Evolutionary conservation across 2,113 vertebrate genomes (phyloP), one percentile per base, ranked within the genome.

Genomic region (Protobothrops mucrosquamatus): DNA sequence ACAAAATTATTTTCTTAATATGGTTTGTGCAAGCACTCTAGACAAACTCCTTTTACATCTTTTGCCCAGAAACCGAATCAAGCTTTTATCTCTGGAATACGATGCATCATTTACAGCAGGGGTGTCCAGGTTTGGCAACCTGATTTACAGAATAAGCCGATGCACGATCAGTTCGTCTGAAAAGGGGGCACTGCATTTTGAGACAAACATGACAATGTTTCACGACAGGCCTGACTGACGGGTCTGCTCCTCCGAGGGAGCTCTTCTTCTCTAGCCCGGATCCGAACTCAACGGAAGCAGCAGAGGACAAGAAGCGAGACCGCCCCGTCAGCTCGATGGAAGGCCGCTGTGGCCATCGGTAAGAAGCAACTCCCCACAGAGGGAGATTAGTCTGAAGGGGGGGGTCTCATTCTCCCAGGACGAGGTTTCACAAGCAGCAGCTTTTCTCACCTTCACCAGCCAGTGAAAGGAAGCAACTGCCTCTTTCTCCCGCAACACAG

Each of bases 101-200:
- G 15, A 3, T 52, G 15, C 12, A 15, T 18, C 64, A 2, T 15
- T 34, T 15, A 18, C 64, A 15, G 26, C 29, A 0, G 4, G 64
- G 4, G 29, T n/a, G 26, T 12, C 26, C 61, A 69, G 2, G 29
- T 69, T 14, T 69, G 29, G 64, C 29, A 69, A 34, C 64, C 29
- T 5, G 29, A 1, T 39, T 56, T 56, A 39, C 34, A 57, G 15
- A 23, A 43, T 4, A 8, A 90, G 57, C 6, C 4, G 10, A 89
- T 85, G 92, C 91, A 48, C 3, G 2, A 96, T 0, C 0, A n/a
- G 98, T 97, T 98, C 98, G 97, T 97, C 95, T 93, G 92, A 29
- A 91, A 92, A 92, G 94, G 96, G 55, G 93, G 12, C 88, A 95
- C 86, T 92, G 94, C 39, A 96, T 93, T 95, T 93, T 91, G 59